Evolutionary conservation across 2,797 vertebrate species (phyloP).

Genomic region (Otolemur crassicaudatus): DNA sequence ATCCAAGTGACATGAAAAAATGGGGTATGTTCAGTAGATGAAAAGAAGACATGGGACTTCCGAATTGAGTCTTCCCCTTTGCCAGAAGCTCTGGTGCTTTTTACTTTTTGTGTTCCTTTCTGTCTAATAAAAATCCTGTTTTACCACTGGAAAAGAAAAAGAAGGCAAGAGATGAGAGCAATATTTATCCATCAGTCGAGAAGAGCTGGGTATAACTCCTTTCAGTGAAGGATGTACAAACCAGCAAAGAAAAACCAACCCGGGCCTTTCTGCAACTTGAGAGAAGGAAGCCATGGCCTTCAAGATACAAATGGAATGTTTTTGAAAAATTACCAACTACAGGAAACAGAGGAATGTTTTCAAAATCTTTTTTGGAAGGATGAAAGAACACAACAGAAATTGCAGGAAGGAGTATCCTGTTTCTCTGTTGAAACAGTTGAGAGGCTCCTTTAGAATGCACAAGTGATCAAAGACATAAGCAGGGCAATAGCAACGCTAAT

Average conservation of each 20-base stretch:
- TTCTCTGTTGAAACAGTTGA: neutral
- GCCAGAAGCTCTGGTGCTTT: no score
- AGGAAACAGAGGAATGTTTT: neutral
- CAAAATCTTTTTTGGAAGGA: conserved; percentile 28
- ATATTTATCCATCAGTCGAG: conserved; percentile 6
- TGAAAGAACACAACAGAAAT: neutral
- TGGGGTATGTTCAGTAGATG: neutral
- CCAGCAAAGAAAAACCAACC: neutral
- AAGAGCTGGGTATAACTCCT: neutral
- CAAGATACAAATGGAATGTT: neutral
- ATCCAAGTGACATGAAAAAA: neutral
- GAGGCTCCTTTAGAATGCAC: neutral
- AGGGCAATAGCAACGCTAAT: neutral
- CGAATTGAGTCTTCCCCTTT: no score
- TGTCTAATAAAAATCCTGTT: no score
- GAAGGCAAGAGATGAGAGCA: neutral
- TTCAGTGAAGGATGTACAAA: neutral
- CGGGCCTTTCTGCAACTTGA: neutral
- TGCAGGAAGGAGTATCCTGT: neutral
- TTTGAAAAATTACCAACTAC: conserved; percentile 24
- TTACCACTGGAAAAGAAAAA: no score
- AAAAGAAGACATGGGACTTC: neutral
- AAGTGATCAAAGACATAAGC: neutral
- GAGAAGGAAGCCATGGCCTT: neutral
- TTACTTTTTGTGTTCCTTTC: no score